Evolutionary conservation across 1,140 invertebrate genomes (phyloP), one percentile per base, ranked within the genome.

Genomic region (Eurytemora carolleeae): DNA sequence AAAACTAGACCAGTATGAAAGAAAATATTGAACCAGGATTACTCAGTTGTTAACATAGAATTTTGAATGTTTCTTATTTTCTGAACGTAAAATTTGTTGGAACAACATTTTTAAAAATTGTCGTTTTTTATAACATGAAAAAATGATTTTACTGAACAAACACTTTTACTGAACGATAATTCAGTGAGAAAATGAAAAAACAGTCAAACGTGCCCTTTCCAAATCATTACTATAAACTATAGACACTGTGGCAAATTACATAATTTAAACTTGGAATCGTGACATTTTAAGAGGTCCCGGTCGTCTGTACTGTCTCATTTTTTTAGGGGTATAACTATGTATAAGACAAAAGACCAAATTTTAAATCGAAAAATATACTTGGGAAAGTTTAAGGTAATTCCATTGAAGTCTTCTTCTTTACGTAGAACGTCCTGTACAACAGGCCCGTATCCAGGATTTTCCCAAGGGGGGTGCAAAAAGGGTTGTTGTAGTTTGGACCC

Each of bases 61-160:
- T 66, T 61, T 53, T 58, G 60, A 44, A 57, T 56, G 22, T 56
- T 55, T 24, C 60, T 69, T 56, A 0, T 63, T 64, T 20, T 69
- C 68, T 44, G 67, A 64, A 31, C 66, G 65, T 55, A 65, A 20
- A 69, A 22, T n/a, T 57, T 64, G 2, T 55, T 63, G 61, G 67
- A 66, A 16, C 65, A 23, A 24, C 19, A 55, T 1, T 19, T 26
- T 21, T 62, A 57, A 26, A 56, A 20, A 12, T 64, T 25, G 22
- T 64, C 23, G 12, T 26, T 53, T 16, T 58, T 57, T n/a, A 66
- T 65, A 15, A 66, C 64, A 44, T 66, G 58, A 7, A 69, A 58
- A 23, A 67, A 64, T 16, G 69, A 70, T 0, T 75, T 60, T 2
- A 71, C 71, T 61, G 74, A 76, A 0, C 66, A 44, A 59, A 77